Conservation (phyloP, 2,113 vertebrate genomes). For the Callospermophilus lateralis region DNA sequence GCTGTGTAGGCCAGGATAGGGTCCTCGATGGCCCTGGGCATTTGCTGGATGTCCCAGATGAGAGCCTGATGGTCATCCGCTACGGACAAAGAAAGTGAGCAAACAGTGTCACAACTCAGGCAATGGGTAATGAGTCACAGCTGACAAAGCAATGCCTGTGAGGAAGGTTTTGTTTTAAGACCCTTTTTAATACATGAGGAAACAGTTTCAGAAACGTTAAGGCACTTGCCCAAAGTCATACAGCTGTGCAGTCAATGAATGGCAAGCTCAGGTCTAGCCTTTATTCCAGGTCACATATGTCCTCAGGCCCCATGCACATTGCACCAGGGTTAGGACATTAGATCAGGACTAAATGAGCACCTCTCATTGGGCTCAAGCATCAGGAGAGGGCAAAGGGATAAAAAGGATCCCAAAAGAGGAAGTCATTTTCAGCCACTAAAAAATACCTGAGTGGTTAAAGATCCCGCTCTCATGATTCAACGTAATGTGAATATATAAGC, state of each 20-base stretch:
- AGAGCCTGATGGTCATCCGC: slow-evolving; percentile 99
- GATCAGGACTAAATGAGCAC: not conserved
- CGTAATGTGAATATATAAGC: not conserved
- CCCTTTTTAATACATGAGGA: slow-evolving; percentile 16
- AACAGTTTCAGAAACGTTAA: slow-evolving; percentile 8
- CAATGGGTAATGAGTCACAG: not conserved
- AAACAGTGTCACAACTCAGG: slow-evolving; percentile 40
- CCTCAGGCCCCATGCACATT: not conserved
- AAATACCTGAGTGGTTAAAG: not conserved
- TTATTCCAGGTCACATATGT: not conserved
- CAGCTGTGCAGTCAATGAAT: not conserved
- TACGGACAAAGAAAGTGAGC: slow-evolving; percentile 79
- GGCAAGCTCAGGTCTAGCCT: not conserved
- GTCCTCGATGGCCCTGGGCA: slow-evolving; percentile 99
- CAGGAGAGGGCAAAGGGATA: not conserved
- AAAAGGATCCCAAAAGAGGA: not conserved
- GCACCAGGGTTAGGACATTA: not conserved
- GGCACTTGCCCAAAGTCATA: not conserved
- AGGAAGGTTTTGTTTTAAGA: not conserved
- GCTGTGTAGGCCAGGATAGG: slow-evolving; percentile 99
- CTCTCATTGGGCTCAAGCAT: not conserved
- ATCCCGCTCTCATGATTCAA: not conserved
- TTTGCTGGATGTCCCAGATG: slow-evolving; percentile 99
- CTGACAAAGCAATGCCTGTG: not conserved
- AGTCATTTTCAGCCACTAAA: not conserved